A percentile compares a stretch with the other conserved stretches of the same genome.
Evolutionary conservation across 2,797 vertebrate genomes (phyloP).

Genomic region (Phoebastria nigripes): DNA sequence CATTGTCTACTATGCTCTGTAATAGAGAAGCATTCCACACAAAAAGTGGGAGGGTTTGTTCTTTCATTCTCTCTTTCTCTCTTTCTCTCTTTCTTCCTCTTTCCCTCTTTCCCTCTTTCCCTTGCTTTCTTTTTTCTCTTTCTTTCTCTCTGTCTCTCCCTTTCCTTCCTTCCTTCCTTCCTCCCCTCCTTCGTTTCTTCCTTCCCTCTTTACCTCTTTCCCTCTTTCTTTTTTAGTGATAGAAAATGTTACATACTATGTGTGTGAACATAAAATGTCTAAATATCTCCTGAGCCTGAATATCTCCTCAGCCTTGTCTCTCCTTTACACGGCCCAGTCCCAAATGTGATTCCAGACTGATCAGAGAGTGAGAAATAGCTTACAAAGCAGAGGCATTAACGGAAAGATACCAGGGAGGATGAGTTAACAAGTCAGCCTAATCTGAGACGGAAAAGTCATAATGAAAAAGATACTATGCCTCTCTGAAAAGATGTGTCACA

Average conservation of each 20-base stretch:
- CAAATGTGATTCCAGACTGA: neutral
- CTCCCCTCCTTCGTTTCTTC: too few relatives aligned
- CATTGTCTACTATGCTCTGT: neutral
- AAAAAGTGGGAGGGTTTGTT: neutral
- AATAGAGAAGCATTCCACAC: neutral
- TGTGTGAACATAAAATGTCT: neutral
- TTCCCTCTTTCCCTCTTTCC: accelerated
- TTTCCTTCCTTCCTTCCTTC: too few relatives aligned
- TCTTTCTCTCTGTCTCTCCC: accelerated
- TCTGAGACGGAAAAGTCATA: neutral
- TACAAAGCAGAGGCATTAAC: neutral
- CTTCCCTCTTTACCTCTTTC: accelerated
- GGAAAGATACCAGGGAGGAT: neutral
- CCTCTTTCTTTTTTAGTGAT: neutral
- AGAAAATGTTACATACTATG: neutral
- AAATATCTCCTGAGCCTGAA: neutral
- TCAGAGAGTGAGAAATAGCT: neutral
- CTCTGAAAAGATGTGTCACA: conserved; percentile 21
- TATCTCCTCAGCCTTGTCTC: neutral
- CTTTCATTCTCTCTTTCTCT: neutral
- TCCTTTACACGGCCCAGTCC: neutral
- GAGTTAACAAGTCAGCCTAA: conserved; percentile 42
- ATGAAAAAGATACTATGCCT: neutral
- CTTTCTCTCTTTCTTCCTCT: accelerated
- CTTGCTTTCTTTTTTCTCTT: too few relatives aligned